Evolutionary conservation across 2,797 vertebrate genomes (phyloP).

Genomic region (Setipinna tenuifilis): DNA sequence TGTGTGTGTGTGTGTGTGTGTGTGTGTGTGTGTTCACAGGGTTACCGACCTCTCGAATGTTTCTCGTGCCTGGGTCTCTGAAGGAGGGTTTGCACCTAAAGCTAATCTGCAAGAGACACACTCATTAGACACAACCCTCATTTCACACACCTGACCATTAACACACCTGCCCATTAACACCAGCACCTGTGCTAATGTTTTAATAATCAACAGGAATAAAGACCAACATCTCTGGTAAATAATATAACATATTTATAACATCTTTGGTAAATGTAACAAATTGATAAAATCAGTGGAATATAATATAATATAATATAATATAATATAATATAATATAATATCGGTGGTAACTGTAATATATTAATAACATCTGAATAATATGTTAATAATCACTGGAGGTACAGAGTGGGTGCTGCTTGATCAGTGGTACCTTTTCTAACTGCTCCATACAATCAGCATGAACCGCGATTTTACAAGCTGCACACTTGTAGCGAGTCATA

Average conservation of each 20-base stretch:
- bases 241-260: no score
- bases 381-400: background rate
- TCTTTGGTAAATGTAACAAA: no score
- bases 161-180: background rate
- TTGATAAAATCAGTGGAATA: no score
- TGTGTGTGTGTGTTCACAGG: background rate
- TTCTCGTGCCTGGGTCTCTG: constrained; percentile 88
- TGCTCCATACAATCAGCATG: constrained; percentile 91
- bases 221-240: no score
- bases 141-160: background rate
- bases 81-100: constrained; percentile 97
- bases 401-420: background rate
- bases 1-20: background rate
- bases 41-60: constrained; percentile 76
- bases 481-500: constrained; percentile 88
- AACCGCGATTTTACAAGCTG: constrained; percentile 94
- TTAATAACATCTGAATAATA: no score
- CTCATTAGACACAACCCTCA: background rate
- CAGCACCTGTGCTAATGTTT: no score
- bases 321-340: no score
- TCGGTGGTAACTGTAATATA: no score
- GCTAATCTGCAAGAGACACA: constrained; percentile 82
- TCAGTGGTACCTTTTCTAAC: constrained; percentile 85
- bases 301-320: no score
- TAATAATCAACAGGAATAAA: no score